A percentile compares a stretch with the other conserved stretches of the same genome.
Conservation (phyloP, 2,888 invertebrate species). For the Blomia tropicalis region DNA sequence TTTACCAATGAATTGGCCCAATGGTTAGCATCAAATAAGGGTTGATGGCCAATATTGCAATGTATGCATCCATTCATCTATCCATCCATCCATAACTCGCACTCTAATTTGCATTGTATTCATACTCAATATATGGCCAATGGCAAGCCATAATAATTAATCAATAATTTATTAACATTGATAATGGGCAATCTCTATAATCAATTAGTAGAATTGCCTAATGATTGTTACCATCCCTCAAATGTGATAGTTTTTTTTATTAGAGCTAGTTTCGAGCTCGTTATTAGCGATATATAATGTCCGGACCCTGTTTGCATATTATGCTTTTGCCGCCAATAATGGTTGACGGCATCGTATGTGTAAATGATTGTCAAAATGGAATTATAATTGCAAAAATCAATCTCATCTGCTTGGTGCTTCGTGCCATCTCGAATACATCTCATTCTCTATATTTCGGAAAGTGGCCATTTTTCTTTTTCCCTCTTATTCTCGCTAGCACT, state of each 20-base stretch:
- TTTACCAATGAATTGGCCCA: neutral
- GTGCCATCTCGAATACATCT: neutral
- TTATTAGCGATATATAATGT: too few species aligned
- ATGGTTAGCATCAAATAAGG: neutral
- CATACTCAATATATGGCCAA: neutral
- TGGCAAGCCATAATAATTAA: neutral
- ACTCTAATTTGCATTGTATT: slow-evolving; percentile 8
- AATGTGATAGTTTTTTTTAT: too few species aligned
- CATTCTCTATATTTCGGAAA: neutral
- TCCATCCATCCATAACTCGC: neutral
- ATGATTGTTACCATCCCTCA: slow-evolving; percentile 10
- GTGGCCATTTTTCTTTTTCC: neutral
- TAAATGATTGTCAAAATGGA: slow-evolving; percentile 2
- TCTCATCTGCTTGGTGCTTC: neutral
- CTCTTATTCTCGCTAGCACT: neutral
- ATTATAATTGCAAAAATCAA: slow-evolving; percentile 14
- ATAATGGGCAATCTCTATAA: slow-evolving; percentile 11
- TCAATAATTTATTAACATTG: slow-evolving; percentile 11
- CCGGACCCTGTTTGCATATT: slow-evolving; percentile 9
- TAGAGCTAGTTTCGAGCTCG: neutral
- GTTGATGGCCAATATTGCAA: neutral
- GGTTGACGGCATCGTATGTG: neutral
- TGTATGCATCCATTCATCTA: neutral
- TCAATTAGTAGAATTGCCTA: slow-evolving; percentile 13
- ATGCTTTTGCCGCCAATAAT: slow-evolving; percentile 2